Evolutionary conservation across 2,888 invertebrate species (phyloP), one percentile per base, ranked within the genome.

Genomic region (Cheilosia pagana): DNA sequence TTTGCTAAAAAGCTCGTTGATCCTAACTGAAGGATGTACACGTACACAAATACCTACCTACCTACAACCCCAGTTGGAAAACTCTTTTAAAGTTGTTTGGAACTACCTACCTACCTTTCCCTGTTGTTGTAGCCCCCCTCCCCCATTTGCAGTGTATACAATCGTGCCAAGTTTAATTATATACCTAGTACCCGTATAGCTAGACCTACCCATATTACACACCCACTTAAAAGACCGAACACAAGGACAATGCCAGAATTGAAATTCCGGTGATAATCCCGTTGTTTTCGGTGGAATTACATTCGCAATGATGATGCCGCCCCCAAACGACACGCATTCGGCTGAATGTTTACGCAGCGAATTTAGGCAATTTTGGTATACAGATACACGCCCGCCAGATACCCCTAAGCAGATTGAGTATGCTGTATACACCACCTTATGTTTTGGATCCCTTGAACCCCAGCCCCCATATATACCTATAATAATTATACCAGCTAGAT

Each of bases 221-320:
- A 52, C 48, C 65, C 60, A 70, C 59, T 70, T 74, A 31, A 50
- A 65, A 43, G 25, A 55, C 35, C 52, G 59, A 52, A 31, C 31
- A 63, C 52, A 67, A 57, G 63, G 60, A 75, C 78, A 85, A 71
- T 71, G 71, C 52, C 65, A 28, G 79, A 72, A 72, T 76, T 75
- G 65, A 71, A 79, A 81, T 71, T 75, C 75, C 70, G 31, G 81
- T 71, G 76, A 81, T 85, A 85, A 85, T 85, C 85, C 62, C 12
- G 75, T 79, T 85, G 81, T 85, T 76, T 81, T 75, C 67, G 68
- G 62, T 71, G 81, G 45, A 81, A 85, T 85, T 81, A 85, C 67
- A 76, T 62, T 71, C 71, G 60, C 74, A 74, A 48, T 77, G 63
- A 48, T 77, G 63, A 63, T 83, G 77, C 71, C 55, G 62, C 53